These are phyloP conservation scores for Sclerurus mexicanus DNA, from an alignment of 2,113 vertebrate genomes.

Conservation along the genomic window DNA sequence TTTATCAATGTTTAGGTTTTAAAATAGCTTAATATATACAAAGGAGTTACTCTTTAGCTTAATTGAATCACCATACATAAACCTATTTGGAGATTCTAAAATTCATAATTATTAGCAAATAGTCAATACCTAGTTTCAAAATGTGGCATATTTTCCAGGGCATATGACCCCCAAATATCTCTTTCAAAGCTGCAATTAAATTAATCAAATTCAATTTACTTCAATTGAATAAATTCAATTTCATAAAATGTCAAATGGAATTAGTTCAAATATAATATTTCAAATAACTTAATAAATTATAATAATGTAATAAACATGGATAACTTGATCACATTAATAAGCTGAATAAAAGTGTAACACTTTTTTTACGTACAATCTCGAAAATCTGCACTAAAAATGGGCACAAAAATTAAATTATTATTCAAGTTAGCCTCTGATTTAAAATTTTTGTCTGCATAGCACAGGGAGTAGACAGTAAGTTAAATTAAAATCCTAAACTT, in stretches of 20 bases:
- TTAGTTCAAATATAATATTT: not conserved
- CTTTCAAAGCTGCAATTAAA: not conserved
- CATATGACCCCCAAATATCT: not conserved
- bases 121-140: not conserved
- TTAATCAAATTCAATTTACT: not conserved
- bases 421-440: not conserved
- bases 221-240: not conserved
- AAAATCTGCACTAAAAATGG: not conserved
- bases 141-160: not conserved
- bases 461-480: not conserved
- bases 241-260: not conserved
- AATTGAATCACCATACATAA: not conserved
- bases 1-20: not conserved
- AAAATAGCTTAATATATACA: not conserved
- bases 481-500: not conserved
- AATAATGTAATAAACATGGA: not conserved
- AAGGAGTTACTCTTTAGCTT: not conserved
- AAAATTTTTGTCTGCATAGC: not conserved
- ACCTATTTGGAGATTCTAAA: not conserved
- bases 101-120: not conserved
- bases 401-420: not conserved
- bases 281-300: not conserved
- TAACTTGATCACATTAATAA: not conserved
- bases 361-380: not conserved
- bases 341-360: not conserved